Evolutionary conservation across 2,888 invertebrate genomes (phyloP).

Genomic region (Pycnomerus fuliginosus): DNA sequence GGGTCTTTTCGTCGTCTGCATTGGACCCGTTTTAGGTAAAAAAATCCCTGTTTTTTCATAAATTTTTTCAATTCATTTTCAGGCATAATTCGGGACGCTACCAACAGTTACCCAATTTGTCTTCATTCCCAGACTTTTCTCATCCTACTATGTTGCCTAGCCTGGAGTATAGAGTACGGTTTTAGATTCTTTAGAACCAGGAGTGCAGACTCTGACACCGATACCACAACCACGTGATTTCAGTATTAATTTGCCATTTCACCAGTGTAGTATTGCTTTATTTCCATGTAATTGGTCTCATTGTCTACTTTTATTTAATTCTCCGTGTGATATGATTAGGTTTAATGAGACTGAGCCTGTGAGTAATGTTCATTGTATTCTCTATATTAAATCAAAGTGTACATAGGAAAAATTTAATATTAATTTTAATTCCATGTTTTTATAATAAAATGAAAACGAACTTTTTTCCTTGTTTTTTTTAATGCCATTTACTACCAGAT

Average conservation of each 20-base stretch:
- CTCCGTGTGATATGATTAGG: conserved; percentile 31
- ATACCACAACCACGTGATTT: conserved; percentile 40
- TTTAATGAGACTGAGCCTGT: conserved; percentile 32
- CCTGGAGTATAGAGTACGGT: conserved; percentile 68
- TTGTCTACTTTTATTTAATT: conserved; percentile 3
- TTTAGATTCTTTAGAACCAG: conserved; percentile 40
- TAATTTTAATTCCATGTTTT: background rate
- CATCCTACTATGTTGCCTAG: conserved; percentile 66
- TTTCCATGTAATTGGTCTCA: conserved; percentile 1
- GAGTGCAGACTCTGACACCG: conserved; percentile 47
- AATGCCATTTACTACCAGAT: too few relatives aligned
- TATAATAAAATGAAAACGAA: too few relatives aligned
- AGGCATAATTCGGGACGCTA: conserved; percentile 71
- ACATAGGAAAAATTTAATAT: conserved; percentile 21
- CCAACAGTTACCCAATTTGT: conserved; percentile 67
- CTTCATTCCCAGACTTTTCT: conserved; percentile 72
- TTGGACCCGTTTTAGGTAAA: conserved; percentile 71
- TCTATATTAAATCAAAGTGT: conserved; percentile 18
- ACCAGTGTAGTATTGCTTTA: background rate
- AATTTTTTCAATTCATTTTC: conserved; percentile 37
- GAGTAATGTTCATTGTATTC: conserved; percentile 21
- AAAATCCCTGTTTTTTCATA: background rate
- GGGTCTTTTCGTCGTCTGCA: conserved; percentile 66
- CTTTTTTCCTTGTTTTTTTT: too few relatives aligned
- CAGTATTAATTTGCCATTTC: conserved; percentile 12